Base-by-base conservation (phyloP, 2,888 invertebrate species). In the Nycteola revayana region DNA sequence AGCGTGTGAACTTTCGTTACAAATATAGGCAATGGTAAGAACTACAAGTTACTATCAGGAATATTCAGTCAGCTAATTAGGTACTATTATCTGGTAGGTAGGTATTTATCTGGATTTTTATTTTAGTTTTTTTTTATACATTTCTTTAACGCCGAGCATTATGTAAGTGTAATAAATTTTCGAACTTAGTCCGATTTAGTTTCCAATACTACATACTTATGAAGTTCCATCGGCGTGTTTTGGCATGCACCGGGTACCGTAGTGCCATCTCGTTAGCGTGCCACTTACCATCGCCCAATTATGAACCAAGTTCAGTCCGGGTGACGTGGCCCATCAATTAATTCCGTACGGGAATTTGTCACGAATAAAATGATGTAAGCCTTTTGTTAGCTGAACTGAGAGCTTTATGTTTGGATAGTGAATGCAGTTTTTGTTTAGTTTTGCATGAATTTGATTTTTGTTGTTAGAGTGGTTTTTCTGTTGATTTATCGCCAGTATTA, bases 251-350 rank as follows among this genome's bases (percentile, higher is more conserved):
- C 28, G 26, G 21, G 30, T 23, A 30, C 52, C 53, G 60, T 59
- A 14, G 14, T 21, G 21, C 21, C 14, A 56, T 61, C 79, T 85
- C 82, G 82, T 85, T 83, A 84, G 77, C 64, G 69, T 49, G 50
- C 65, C 68, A 74, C 78, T 78, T 63, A 65, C 60, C 57, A 63
- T 51, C 58, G 66, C 68, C 75, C 77, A 78, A 83, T 84, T 84
- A 82, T 74, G 61, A 64, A 72, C 68, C 74, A 69, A 76, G 65
- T 72, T 74, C 67, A 66, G 66, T 71, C 74, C 67, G 64, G 66
- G 59, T 66, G 66, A 66, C 66, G 64, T 60, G 60, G 68, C 59
- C 68, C 69, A 68, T 73, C 75, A 74, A 77, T 80, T 81, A 78
- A 76, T 68, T 69, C 53, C 57, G 64, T 60, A 66, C 56, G 62